Percentiles rank a stretch among this genome's conserved stretches.
Evolutionary conservation across 2,113 vertebrate genomes (phyloP).

Genomic region (Lophochroa leadbeateri): DNA sequence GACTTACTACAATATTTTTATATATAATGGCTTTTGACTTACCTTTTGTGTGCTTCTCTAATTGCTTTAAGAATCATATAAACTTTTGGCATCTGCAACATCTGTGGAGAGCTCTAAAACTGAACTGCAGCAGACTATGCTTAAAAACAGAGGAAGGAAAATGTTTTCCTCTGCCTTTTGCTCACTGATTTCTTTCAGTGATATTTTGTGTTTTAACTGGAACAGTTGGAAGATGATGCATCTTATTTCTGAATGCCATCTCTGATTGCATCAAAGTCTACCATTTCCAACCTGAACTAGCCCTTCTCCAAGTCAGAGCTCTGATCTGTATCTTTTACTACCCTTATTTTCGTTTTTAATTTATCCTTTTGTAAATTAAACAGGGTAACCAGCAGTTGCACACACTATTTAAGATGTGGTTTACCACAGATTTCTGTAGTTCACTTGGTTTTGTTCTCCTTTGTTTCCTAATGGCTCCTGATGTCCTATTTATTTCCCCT

Average conservation of each 20-base stretch:
- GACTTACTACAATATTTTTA: neutral
- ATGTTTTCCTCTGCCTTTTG: neutral
- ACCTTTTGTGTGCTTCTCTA: neutral
- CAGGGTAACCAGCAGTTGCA: neutral
- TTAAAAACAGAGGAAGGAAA: neutral
- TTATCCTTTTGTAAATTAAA: neutral
- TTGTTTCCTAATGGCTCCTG: neutral
- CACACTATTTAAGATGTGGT: neutral
- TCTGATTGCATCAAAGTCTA: neutral
- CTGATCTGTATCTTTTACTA: neutral
- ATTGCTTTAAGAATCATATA: neutral
- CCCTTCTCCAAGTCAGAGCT: neutral
- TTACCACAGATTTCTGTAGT: neutral
- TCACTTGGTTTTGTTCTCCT: neutral
- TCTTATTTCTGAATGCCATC: neutral
- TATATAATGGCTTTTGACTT: neutral
- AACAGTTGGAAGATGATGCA: neutral
- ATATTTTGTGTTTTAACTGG: neutral
- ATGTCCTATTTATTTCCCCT: neutral
- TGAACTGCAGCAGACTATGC: neutral
- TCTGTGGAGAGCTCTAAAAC: neutral
- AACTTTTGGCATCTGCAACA: neutral
- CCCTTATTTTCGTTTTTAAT: neutral
- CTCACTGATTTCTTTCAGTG: neutral
- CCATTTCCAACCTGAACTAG: neutral